phyloP scores from a whole-genome alignment of 2,797 vertebrate genomes.

The Pseudotriccus pelzelni region DNA sequence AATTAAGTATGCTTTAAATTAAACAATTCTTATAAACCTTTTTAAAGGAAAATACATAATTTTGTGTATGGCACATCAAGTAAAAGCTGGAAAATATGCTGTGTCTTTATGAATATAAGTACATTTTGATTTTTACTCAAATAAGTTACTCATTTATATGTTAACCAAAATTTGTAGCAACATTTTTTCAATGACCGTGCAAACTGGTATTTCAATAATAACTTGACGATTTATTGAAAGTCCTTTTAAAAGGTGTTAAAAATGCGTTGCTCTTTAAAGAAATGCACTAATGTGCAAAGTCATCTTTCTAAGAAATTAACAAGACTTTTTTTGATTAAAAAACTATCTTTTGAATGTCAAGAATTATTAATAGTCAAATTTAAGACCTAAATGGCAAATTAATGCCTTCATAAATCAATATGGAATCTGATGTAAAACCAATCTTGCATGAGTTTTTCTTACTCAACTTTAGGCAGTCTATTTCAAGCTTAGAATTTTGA shows the following conservation, averaged over 20 bases:
- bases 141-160: background rate
- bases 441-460: slow-evolving; percentile 8
- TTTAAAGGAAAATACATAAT: background rate
- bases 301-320: background rate
- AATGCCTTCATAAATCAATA: slow-evolving; percentile 71
- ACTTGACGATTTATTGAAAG: background rate
- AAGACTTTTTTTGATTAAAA: slow-evolving; percentile 6
- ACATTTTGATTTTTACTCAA: background rate
- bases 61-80: background rate
- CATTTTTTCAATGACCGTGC: background rate
- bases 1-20: background rate
- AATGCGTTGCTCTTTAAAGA: background rate
- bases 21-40: background rate
- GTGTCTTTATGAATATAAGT: background rate
- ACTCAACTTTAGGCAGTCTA: background rate
- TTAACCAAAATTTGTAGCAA: background rate
- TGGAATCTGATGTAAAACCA: slow-evolving; percentile 5
- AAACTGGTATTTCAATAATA: background rate
- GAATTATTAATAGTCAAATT: slow-evolving; percentile 70
- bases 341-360: slow-evolving; percentile 40
- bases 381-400: slow-evolving; percentile 66
- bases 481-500: slow-evolving; percentile 25
- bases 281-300: background rate
- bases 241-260: background rate
- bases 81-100: background rate